Percentiles rank a stretch among this genome's conserved stretches.
phyloP scores from a whole-genome alignment of 2,797 vertebrate genomes.

The Gambusia yucatana region DNA sequence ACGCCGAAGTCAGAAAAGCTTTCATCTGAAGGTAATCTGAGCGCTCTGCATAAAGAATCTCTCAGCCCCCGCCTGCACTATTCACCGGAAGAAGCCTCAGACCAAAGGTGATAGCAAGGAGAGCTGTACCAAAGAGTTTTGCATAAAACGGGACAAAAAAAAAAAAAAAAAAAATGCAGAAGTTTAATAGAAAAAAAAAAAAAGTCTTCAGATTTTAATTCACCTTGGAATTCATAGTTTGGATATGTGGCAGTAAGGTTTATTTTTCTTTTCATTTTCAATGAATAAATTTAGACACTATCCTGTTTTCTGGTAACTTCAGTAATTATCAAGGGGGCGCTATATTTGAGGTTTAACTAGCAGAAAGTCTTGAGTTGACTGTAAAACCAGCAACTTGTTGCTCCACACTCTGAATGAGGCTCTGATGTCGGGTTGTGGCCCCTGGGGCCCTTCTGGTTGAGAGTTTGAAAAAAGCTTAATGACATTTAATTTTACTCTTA shows the following conservation, averaged over 20 bases:
- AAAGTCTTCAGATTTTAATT: background rate
- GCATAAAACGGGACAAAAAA: background rate
- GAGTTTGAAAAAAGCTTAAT: no score
- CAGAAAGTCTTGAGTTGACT: background rate
- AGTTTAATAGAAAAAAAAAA: background rate
- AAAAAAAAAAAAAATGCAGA: background rate
- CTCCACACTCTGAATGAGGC: background rate
- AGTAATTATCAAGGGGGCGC: background rate
- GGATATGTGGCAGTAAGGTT: background rate
- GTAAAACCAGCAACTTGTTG: background rate
- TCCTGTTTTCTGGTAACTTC: background rate
- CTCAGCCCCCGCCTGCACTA: background rate
- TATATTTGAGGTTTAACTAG: background rate
- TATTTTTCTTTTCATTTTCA: background rate
- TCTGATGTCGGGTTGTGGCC: background rate
- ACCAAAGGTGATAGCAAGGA: background rate
- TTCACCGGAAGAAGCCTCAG: background rate
- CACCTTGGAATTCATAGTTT: background rate
- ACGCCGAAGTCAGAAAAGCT: background rate
- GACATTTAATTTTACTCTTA: no score
- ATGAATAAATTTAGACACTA: background rate
- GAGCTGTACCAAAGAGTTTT: background rate
- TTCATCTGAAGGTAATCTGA: background rate
- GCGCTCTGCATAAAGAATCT: background rate
- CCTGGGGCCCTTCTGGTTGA: background rate